A percentile compares a stretch with the other conserved stretches of the same genome.
These are phyloP conservation scores for Irena cyanogastra DNA, from an alignment of 2,113 vertebrate genomes.

Conservation along the genomic window DNA sequence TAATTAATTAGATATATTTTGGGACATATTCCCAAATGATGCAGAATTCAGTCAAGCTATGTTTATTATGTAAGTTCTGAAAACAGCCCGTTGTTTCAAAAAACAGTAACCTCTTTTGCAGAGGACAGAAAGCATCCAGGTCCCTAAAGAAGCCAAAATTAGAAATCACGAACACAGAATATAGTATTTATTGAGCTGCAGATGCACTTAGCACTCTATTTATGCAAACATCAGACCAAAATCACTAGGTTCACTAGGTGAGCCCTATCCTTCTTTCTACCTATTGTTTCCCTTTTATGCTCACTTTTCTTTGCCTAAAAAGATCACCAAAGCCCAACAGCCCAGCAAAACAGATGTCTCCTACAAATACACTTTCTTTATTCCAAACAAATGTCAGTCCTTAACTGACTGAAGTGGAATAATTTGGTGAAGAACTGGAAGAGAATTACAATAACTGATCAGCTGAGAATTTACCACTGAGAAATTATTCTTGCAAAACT, in stretches of 20 bases:
- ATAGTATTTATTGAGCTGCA: not conserved
- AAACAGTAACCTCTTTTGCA: not conserved
- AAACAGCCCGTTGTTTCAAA: not conserved
- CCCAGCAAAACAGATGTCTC: not conserved
- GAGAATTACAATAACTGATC: not conserved
- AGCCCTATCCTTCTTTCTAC: not conserved
- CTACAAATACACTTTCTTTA: not conserved
- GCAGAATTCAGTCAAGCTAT: not conserved
- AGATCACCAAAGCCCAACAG: not conserved
- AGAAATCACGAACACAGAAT: not conserved
- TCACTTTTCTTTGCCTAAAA: not conserved
- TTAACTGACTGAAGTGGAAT: not conserved
- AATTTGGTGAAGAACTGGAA: not conserved
- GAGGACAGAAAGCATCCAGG: not conserved
- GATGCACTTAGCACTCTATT: not conserved
- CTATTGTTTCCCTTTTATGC: not conserved
- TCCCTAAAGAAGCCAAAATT: not conserved
- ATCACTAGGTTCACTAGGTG: not conserved
- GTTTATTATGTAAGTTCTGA: not conserved
- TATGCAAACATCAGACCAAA: not conserved
- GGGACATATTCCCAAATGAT: not conserved
- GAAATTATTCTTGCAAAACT: not conserved
- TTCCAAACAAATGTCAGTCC: not conserved
- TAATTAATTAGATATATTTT: not conserved
- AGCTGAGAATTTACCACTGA: not conserved